Conservation (phyloP, 2,888 invertebrate species). For the Pomacea canaliculata region DNA sequence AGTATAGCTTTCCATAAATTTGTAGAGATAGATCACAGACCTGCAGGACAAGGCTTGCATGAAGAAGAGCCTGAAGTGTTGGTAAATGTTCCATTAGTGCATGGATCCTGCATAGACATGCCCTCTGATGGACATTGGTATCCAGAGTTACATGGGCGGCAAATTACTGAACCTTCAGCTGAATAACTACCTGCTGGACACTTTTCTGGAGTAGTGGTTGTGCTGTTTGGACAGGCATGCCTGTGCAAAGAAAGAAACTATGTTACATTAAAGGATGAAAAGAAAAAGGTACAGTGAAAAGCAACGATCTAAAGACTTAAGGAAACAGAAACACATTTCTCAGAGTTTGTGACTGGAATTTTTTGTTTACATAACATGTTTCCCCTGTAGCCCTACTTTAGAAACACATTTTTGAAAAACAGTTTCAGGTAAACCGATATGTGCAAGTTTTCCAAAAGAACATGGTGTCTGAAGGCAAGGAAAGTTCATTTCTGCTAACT, state of each 20-base stretch:
- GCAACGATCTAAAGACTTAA: too few species aligned
- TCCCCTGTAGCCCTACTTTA: too few species aligned
- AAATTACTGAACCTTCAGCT: conserved; percentile 26
- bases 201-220: conserved; percentile 29
- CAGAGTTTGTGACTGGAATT: too few species aligned
- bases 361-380: too few species aligned
- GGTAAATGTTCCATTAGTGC: conserved; percentile 53
- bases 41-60: conserved; percentile 33
- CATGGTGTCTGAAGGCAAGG: too few species aligned
- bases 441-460: too few species aligned
- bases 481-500: too few species aligned
- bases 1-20: too few species aligned
- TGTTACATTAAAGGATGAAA: background rate
- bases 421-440: too few species aligned
- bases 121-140: conserved; percentile 46
- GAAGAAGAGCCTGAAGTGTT: conserved; percentile 16
- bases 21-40: conserved; percentile 6
- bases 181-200: conserved; percentile 43
- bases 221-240: conserved; percentile 11
- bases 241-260: conserved; percentile 8
- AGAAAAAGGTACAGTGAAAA: too few species aligned
- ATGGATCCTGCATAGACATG: conserved; percentile 40
- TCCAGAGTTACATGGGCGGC: conserved; percentile 26
- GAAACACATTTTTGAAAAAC: too few species aligned
- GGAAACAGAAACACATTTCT: too few species aligned